These are phyloP conservation scores for Sisor rabdophorus DNA, from an alignment of 2,113 vertebrate species.

Conservation along the genomic window DNA sequence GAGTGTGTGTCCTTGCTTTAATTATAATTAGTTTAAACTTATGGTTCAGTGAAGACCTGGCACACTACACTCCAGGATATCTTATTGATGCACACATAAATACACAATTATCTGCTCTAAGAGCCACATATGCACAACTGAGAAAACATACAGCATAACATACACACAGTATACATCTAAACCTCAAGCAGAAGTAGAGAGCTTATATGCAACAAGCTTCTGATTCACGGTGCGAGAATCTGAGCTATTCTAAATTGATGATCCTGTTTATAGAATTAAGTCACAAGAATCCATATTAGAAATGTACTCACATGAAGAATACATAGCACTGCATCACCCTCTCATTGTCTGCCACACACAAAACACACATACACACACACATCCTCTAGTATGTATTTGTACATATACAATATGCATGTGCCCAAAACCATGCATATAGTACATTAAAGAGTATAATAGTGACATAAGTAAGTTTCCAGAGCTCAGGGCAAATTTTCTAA, in stretches of 20 bases:
- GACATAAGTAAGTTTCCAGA: slow-evolving; percentile 40
- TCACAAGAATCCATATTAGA: not conserved
- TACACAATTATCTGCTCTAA: slow-evolving; percentile 7
- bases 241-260: not conserved
- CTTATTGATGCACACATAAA: slow-evolving; percentile 39
- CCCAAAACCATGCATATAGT: slow-evolving; percentile 15
- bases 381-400: not conserved
- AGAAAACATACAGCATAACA: not conserved
- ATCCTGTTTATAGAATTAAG: slow-evolving; percentile 1
- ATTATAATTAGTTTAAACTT: slow-evolving; percentile 11
- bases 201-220: not conserved
- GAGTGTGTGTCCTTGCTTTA: slow-evolving; percentile 20
- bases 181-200: slow-evolving; percentile 51
- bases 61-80: not conserved
- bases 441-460: slow-evolving; percentile 25
- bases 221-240: not conserved
- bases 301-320: slow-evolving; percentile 58
- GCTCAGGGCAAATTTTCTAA: slow-evolving; percentile 36
- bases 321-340: slow-evolving; percentile 51
- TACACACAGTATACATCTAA: slow-evolving; percentile 29
- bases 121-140: not conserved
- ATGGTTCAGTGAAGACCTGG: slow-evolving; percentile 18
- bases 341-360: slow-evolving; percentile 49
- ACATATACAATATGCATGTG: not conserved
- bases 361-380: slow-evolving; percentile 8